Conservation (phyloP, 2,113 vertebrate genomes). For the Poeciliopsis occidentalis region DNA sequence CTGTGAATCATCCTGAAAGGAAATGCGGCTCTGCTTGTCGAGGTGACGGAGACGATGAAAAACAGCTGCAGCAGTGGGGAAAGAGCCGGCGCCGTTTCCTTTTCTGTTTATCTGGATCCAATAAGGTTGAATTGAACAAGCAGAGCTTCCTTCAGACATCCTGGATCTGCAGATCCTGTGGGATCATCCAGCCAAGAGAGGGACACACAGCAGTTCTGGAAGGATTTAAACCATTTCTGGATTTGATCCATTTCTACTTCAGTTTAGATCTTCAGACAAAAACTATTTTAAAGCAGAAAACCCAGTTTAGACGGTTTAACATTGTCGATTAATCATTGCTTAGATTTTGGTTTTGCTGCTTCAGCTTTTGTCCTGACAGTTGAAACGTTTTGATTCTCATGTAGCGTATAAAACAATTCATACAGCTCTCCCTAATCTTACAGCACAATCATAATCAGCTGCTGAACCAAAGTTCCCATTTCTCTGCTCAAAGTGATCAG, state of each 20-base stretch:
- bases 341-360: no score
- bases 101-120: neutral
- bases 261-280: no score
- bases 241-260: neutral
- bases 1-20: slow-evolving; percentile 44
- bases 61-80: slow-evolving; percentile 4
- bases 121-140: neutral
- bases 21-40: slow-evolving; percentile 1
- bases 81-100: neutral
- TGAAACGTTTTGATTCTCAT: no score
- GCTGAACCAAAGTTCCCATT: no score
- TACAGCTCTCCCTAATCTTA: no score
- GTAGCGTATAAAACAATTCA: no score
- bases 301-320: neutral
- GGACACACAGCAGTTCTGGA: neutral
- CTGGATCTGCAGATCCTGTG: neutral
- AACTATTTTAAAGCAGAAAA: neutral
- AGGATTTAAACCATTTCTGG: no score
- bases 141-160: neutral
- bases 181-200: neutral
- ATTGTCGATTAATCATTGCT: neutral
- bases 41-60: slow-evolving; percentile 27
- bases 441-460: no score
- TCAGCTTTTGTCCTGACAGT: neutral
- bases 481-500: neutral